phyloP scores from a whole-genome alignment of 2,113 vertebrate species.

The Podilymbus podiceps region DNA sequence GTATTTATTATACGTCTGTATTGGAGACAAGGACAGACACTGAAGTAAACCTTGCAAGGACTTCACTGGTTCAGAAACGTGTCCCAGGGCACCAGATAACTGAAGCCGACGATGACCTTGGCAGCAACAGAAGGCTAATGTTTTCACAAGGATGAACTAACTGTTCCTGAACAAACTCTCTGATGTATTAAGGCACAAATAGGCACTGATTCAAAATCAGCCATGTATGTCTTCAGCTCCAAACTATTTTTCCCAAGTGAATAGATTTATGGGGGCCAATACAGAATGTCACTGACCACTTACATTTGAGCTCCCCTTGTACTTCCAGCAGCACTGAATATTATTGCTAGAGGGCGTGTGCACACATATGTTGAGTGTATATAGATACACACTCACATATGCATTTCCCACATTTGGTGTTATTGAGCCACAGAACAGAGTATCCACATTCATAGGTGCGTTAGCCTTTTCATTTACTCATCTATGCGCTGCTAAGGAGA shows the following conservation, averaged over 20 bases:
- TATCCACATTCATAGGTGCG: neutral
- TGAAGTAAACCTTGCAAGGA: neutral
- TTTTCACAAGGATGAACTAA: neutral
- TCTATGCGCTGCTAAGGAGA: neutral
- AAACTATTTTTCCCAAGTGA: neutral
- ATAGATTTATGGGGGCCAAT: neutral
- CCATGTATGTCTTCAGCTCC: neutral
- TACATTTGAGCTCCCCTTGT: neutral
- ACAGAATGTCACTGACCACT: neutral
- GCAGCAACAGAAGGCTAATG: neutral
- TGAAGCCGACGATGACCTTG: neutral
- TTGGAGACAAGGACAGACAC: neutral
- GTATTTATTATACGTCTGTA: neutral
- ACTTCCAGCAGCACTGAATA: neutral
- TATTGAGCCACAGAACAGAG: neutral
- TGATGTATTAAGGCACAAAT: neutral
- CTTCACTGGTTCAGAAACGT: neutral
- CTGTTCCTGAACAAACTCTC: neutral
- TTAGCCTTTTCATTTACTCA: neutral
- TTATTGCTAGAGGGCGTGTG: neutral
- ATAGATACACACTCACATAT: neutral
- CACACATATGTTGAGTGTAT: rapidly evolving
- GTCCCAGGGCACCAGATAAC: neutral
- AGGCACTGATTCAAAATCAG: neutral
- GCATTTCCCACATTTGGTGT: neutral